phyloP scores from a whole-genome alignment of 1,140 invertebrate species.

The Drosophila sp. region DNA sequence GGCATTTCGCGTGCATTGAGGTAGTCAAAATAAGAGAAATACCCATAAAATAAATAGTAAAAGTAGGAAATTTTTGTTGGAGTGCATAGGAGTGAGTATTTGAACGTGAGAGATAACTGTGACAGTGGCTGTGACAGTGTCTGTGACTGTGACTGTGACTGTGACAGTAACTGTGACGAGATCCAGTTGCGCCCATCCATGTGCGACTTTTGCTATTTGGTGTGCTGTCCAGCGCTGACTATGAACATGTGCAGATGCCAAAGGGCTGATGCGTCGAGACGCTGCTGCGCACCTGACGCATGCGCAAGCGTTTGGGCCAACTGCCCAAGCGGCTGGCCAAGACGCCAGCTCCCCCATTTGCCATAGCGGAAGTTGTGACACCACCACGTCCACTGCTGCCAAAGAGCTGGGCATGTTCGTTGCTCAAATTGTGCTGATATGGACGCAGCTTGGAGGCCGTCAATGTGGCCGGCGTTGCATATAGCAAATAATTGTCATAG shows the following conservation, averaged over 20 bases:
- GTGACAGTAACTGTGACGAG: constrained; percentile 51
- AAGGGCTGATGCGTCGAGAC: constrained; percentile 81
- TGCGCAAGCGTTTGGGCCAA: constrained; percentile 62
- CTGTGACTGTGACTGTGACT: constrained; percentile 37
- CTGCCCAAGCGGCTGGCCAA: constrained; percentile 47
- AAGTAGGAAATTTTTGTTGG: constrained; percentile 20
- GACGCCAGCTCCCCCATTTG: background rate
- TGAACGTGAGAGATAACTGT: constrained; percentile 41
- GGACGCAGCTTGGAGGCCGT: constrained; percentile 52
- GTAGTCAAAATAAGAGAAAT: constrained; percentile 37
- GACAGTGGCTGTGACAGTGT: constrained; percentile 39
- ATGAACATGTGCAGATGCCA: constrained; percentile 84
- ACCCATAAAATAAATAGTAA: constrained; percentile 15
- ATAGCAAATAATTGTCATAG: constrained; percentile 79
- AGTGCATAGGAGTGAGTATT: constrained; percentile 31
- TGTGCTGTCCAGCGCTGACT: constrained; percentile 72
- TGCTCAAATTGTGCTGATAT: constrained; percentile 72
- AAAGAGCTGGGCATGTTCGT: constrained; percentile 75
- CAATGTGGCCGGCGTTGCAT: constrained; percentile 59
- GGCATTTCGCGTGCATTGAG: constrained; percentile 36
- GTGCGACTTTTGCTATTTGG: constrained; percentile 48
- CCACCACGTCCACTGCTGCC: constrained; percentile 40
- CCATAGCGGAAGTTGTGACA: background rate
- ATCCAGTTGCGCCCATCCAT: constrained; percentile 58
- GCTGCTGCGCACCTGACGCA: constrained; percentile 76